A percentile compares a stretch with the other conserved stretches of the same genome.
Conservation (phyloP, 2,113 vertebrate species). For the Leucopternis melanops region DNA sequence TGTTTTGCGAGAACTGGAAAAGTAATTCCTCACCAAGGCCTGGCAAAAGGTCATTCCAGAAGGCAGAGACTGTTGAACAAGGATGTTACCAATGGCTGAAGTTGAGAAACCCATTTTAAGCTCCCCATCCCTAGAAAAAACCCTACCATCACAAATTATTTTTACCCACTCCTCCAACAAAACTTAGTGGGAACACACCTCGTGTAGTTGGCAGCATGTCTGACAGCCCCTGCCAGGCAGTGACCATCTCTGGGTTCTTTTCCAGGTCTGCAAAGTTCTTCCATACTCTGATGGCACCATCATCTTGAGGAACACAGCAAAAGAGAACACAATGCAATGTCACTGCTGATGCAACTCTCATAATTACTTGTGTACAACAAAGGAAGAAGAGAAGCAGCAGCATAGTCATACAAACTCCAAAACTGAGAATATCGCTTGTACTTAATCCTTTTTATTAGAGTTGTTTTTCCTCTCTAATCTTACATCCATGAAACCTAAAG, state of each 20-base stretch:
- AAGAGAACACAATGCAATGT: background rate
- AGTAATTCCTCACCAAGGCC: background rate
- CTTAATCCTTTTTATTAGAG: background rate
- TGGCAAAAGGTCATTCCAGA: background rate
- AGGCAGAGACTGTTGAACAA: conserved; percentile 9
- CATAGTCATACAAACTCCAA: background rate
- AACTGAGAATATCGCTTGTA: background rate
- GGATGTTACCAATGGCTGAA: background rate
- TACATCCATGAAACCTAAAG: background rate
- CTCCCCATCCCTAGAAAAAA: background rate
- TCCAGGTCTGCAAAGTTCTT: conserved; percentile 97
- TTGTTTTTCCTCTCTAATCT: background rate
- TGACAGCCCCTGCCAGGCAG: conserved; percentile 97
- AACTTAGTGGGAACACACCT: conserved; percentile 73
- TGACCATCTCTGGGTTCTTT: conserved; percentile 98
- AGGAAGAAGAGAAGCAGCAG: background rate
- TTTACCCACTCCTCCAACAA: background rate
- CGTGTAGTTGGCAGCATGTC: conserved; percentile 97
- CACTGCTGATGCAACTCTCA: background rate
- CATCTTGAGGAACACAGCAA: conserved; percentile 72
- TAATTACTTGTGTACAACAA: background rate
- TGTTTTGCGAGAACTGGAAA: background rate
- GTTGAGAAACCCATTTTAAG: background rate
- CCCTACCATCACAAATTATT: background rate
- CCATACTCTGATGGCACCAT: conserved; percentile 94